Conservation (phyloP, 2,797 vertebrate species). For the Spizella passerina region DNA sequence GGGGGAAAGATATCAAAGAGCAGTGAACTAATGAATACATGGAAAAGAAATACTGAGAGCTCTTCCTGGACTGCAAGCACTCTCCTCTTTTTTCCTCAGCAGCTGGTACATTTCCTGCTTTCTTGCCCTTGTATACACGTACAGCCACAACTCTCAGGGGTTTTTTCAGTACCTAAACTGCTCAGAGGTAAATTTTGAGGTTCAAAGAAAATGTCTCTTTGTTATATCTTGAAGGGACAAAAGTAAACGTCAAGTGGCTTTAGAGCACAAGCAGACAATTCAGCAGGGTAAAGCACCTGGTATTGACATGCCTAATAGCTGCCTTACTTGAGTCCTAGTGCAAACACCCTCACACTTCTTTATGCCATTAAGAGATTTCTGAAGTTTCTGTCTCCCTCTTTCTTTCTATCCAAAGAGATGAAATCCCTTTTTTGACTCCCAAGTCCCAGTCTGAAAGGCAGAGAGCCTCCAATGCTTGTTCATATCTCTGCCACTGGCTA, state of each 20-base stretch:
- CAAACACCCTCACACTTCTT: background rate
- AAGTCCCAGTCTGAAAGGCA: background rate
- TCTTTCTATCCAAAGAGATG: background rate
- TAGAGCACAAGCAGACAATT: background rate
- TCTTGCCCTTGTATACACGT: background rate
- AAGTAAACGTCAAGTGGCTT: background rate
- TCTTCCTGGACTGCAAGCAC: background rate
- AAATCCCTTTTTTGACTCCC: background rate
- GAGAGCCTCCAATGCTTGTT: background rate
- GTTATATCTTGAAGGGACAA: background rate
- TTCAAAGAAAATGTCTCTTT: constrained; percentile 16
- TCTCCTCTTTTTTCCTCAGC: background rate
- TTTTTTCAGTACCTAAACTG: background rate
- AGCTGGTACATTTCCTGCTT: constrained; percentile 36
- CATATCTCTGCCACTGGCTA: background rate
- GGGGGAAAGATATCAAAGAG: constrained; percentile 35
- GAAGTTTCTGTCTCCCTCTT: background rate
- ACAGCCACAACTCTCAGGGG: background rate
- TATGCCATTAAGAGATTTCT: background rate
- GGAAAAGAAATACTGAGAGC: background rate
- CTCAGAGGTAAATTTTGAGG: background rate
- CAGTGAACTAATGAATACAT: background rate
- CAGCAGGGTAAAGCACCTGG: background rate
- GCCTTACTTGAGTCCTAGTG: background rate
- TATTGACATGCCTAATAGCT: background rate